These are phyloP conservation scores for Manis pentadactyla DNA, from an alignment of 2,797 vertebrate species.

Conservation along the genomic window DNA sequence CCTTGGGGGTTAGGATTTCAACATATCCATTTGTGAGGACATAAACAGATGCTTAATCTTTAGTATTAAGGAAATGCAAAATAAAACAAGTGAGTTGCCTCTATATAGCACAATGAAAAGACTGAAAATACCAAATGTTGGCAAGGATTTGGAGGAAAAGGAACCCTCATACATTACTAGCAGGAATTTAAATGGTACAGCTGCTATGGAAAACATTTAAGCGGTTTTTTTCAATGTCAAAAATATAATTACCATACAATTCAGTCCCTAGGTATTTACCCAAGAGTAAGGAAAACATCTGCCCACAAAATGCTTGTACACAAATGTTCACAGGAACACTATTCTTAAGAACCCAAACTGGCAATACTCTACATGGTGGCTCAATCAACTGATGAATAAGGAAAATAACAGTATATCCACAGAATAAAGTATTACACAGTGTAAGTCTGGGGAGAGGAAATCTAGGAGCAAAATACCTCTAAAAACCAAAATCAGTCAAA, in stretches of 20 bases:
- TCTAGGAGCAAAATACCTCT: no score
- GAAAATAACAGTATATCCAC: neutral
- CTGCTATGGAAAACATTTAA: neutral
- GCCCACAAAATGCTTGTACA: neutral
- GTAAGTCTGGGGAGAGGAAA: no score
- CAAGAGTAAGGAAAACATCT: constrained; percentile 39
- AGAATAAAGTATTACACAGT: neutral
- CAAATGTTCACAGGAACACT: neutral
- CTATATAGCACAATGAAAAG: neutral
- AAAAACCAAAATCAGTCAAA: no score
- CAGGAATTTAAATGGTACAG: neutral
- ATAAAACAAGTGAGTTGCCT: neutral
- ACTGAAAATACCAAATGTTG: neutral
- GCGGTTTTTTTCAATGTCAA: constrained; percentile 50
- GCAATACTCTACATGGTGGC: neutral
- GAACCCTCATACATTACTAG: neutral
- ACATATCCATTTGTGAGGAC: neutral
- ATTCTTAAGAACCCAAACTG: neutral
- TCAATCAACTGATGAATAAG: neutral
- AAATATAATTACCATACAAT: neutral
- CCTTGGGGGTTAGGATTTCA: neutral
- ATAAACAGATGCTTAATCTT: neutral
- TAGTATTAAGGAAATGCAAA: constrained; percentile 11
- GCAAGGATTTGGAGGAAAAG: neutral
- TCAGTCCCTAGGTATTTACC: neutral